Evolutionary conservation across 1,140 invertebrate genomes (phyloP).

Genomic region (Euglossa dilemma): DNA sequence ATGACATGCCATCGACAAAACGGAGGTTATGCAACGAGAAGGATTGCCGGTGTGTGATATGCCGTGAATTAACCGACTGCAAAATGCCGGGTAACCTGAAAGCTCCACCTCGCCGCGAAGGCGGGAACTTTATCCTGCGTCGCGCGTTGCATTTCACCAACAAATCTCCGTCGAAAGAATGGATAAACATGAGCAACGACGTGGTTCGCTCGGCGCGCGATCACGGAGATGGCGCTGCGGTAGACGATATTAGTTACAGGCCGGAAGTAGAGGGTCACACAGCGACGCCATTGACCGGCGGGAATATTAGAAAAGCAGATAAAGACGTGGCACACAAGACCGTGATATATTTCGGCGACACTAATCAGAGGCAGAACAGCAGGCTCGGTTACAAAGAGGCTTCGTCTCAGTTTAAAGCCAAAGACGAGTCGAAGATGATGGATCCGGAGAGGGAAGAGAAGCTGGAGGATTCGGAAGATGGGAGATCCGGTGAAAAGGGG

Average conservation of each 20-base stretch:
- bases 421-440: not conserved
- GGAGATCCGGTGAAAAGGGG: not conserved
- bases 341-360: slow-evolving; percentile 88
- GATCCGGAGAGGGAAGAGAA: not conserved
- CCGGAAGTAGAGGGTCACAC: not conserved
- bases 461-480: not conserved
- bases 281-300: slow-evolving; percentile 51
- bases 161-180: slow-evolving; percentile 81
- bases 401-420: not conserved
- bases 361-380: slow-evolving; percentile 81
- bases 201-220: slow-evolving; percentile 79
- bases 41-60: slow-evolving; percentile 84
- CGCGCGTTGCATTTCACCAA: slow-evolving; percentile 83
- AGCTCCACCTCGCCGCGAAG: slow-evolving; percentile 69
- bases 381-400: slow-evolving; percentile 5
- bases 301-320: slow-evolving; percentile 73
- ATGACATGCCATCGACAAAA: slow-evolving; percentile 50
- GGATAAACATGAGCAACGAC: slow-evolving; percentile 74
- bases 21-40: slow-evolving; percentile 52
- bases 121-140: slow-evolving; percentile 84
- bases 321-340: slow-evolving; percentile 84
- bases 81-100: slow-evolving; percentile 41
- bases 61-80: slow-evolving; percentile 83
- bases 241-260: slow-evolving; percentile 67
- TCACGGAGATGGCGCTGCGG: slow-evolving; percentile 78